Percentiles rank a stretch among this genome's conserved stretches.
These are phyloP conservation scores for Halcyon chelicuti DNA, from an alignment of 2,797 vertebrate genomes.

Conservation along the genomic window DNA sequence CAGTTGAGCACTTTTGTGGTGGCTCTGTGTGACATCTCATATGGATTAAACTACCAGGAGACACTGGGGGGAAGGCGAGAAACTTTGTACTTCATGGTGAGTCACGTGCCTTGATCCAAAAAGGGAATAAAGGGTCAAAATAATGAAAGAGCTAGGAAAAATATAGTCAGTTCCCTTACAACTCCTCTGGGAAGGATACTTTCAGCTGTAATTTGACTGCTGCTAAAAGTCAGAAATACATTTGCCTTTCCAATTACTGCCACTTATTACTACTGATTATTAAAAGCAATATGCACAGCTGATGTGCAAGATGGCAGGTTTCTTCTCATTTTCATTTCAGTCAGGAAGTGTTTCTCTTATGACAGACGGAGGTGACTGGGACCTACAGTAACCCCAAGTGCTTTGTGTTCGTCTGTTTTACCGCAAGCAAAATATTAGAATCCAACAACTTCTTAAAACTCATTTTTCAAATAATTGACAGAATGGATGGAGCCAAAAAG, in stretches of 20 bases:
- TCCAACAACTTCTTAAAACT: neutral
- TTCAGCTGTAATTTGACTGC: neutral
- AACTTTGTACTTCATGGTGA: neutral
- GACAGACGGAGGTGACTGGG: neutral
- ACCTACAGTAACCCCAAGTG: neutral
- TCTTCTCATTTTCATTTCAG: neutral
- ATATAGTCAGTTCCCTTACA: neutral
- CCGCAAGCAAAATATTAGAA: neutral
- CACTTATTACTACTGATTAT: constrained; percentile 9
- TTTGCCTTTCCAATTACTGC: constrained; percentile 9
- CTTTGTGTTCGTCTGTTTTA: neutral
- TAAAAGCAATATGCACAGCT: neutral
- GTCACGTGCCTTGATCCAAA: neutral
- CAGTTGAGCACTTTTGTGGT: neutral
- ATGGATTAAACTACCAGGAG: neutral
- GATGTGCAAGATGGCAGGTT: neutral
- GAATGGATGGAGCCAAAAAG: constrained; percentile 12
- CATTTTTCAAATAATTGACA: constrained; percentile 19
- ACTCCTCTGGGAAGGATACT: neutral
- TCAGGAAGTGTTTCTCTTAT: neutral
- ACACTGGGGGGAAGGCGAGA: neutral
- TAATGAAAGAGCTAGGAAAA: neutral
- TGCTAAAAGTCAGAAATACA: constrained; percentile 11
- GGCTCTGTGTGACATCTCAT: neutral
- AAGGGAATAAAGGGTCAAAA: neutral